These are phyloP conservation scores for Euphonia xanthogaster DNA, from an alignment of 2,797 vertebrate species.

Conservation along the genomic window DNA sequence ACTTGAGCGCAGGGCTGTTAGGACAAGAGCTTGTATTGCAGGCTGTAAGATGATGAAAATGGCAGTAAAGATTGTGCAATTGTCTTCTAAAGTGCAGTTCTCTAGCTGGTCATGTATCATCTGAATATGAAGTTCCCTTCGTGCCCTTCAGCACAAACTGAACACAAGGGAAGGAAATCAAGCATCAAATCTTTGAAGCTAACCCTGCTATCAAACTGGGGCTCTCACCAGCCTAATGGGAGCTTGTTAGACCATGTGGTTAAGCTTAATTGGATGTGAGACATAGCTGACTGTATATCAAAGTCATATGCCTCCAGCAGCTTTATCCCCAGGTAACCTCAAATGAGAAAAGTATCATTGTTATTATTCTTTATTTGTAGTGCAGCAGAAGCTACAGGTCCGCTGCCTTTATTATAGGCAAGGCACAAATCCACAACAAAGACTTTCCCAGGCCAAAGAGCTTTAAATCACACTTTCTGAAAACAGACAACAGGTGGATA, in stretches of 20 bases:
- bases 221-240: slow-evolving; percentile 43
- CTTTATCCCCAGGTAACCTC: slow-evolving; percentile 66
- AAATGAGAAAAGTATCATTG: slow-evolving; percentile 61
- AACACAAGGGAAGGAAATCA: slow-evolving; percentile 46
- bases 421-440: slow-evolving; percentile 62
- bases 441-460: slow-evolving; percentile 61
- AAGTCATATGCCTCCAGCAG: slow-evolving; percentile 56
- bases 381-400: slow-evolving; percentile 43
- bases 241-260: slow-evolving; percentile 58
- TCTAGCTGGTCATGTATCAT: slow-evolving; percentile 12
- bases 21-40: slow-evolving; percentile 19
- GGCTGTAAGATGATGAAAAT: slow-evolving; percentile 47
- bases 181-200: slow-evolving; percentile 46
- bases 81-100: slow-evolving; percentile 22
- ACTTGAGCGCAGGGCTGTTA: slow-evolving; percentile 16
- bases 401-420: slow-evolving; percentile 53
- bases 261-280: slow-evolving; percentile 59
- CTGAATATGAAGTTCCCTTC: slow-evolving; percentile 33
- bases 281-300: slow-evolving; percentile 56
- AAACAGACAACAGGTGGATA: slow-evolving; percentile 60
- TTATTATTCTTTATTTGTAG: slow-evolving; percentile 63
- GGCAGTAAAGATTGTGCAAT: slow-evolving; percentile 57
- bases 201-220: slow-evolving; percentile 29
- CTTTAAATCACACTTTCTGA: slow-evolving; percentile 48
- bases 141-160: slow-evolving; percentile 41